Evolutionary conservation across 2,113 vertebrate genomes (phyloP).

Genomic region (Sinocyclocheilus anophthalmus): DNA sequence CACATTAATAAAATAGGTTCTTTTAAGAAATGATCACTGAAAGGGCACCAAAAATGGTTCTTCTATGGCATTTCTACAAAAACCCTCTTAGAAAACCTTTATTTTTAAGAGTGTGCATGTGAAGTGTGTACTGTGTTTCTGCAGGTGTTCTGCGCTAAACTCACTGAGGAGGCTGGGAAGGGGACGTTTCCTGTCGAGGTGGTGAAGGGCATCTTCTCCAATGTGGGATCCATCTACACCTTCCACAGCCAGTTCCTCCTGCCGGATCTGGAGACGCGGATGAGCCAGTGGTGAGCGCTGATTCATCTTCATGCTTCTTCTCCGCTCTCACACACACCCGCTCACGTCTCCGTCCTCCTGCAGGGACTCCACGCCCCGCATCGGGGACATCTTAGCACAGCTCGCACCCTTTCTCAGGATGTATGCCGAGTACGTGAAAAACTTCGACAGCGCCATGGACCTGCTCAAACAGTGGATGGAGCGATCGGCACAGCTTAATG

Average conservation of each 20-base stretch:
- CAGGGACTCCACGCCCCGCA: constrained; percentile 78
- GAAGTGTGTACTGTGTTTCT: not conserved
- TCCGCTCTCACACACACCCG: not conserved
- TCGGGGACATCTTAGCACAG: constrained; percentile 84
- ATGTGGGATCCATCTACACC: constrained; percentile 87
- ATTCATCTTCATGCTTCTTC: not conserved
- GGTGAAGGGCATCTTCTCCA: constrained; percentile 88
- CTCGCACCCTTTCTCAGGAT: constrained; percentile 89
- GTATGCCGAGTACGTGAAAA: constrained; percentile 85
- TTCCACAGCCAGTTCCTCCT: constrained; percentile 87
- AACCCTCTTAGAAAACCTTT: too few species aligned
- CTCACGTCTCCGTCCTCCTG: not conserved
- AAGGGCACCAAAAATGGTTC: too few species aligned
- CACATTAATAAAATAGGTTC: too few species aligned
- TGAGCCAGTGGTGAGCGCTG: constrained; percentile 80
- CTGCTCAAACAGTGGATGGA: constrained; percentile 83
- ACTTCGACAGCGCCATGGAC: constrained; percentile 82
- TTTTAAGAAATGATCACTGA: too few species aligned
- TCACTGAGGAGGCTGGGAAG: constrained; percentile 79
- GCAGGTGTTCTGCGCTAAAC: constrained; percentile 82
- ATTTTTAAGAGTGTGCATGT: not conserved
- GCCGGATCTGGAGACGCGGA: constrained; percentile 82
- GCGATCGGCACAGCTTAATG: constrained; percentile 80
- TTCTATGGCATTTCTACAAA: not conserved
- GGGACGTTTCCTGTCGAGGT: constrained; percentile 84